These are phyloP conservation scores for Serinus canaria DNA, from an alignment of 2,113 vertebrate species.

Conservation along the genomic window DNA sequence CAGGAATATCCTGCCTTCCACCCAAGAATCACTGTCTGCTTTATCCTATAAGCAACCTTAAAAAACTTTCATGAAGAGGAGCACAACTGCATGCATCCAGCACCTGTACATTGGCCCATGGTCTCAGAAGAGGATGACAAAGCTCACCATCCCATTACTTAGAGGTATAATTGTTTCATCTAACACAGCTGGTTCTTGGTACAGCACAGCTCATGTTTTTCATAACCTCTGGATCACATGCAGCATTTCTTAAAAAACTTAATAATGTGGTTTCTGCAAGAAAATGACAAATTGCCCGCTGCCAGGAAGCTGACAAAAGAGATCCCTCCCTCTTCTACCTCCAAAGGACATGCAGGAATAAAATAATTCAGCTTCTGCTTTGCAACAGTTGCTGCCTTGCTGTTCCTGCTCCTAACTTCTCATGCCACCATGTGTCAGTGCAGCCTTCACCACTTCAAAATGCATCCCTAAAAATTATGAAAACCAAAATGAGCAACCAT, in stretches of 20 bases:
- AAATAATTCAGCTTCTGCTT: background rate
- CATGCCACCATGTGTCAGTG: background rate
- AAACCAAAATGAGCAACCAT: background rate
- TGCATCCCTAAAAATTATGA: background rate
- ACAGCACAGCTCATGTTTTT: background rate
- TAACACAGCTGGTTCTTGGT: background rate
- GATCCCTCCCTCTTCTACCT: constrained; percentile 21
- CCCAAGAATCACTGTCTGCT: background rate
- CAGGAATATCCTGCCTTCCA: background rate
- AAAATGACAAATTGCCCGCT: constrained; percentile 41
- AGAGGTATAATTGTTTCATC: background rate
- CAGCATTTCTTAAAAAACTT: constrained; percentile 44
- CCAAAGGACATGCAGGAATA: background rate
- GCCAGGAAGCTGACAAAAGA: constrained; percentile 39
- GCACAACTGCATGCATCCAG: background rate
- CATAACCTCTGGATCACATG: background rate
- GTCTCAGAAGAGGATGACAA: background rate
- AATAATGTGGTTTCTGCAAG: constrained; percentile 6
- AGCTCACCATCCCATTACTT: background rate
- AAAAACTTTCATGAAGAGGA: background rate
- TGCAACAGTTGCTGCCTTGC: background rate
- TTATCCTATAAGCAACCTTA: background rate
- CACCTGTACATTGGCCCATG: background rate
- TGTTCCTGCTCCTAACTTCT: background rate
- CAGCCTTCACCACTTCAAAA: background rate